Evolutionary conservation across 1,140 invertebrate genomes (phyloP).

Genomic region (Drosophila malerkotliana): DNA sequence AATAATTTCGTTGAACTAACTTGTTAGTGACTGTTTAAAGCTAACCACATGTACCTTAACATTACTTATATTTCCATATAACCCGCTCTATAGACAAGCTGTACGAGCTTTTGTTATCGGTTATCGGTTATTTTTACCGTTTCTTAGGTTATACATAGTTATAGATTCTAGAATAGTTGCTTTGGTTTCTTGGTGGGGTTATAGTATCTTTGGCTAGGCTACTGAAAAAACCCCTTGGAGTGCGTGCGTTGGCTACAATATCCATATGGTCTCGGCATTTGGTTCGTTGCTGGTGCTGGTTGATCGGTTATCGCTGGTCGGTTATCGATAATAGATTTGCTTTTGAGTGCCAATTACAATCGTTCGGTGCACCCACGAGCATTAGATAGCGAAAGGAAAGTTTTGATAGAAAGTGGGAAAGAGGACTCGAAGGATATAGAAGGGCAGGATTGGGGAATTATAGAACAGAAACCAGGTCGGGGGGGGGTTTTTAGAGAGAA

Average conservation of each 20-base stretch:
- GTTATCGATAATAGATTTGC: constrained; percentile 10
- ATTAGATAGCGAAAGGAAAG: constrained; percentile 11
- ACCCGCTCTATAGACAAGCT: neutral
- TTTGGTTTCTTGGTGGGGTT: constrained; percentile 11
- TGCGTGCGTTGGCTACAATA: constrained; percentile 18
- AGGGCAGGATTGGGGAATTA: neutral
- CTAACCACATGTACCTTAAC: constrained; percentile 28
- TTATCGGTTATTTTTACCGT: constrained; percentile 4
- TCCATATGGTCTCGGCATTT: neutral
- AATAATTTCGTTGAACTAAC: constrained; percentile 36
- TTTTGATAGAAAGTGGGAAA: neutral
- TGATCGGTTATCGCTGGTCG: constrained; percentile 21
- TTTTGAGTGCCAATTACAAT: constrained; percentile 32
- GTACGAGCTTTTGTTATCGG: constrained; percentile 1
- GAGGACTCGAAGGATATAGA: neutral
- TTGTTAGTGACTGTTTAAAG: constrained; percentile 26
- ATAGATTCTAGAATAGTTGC: constrained; percentile 5
- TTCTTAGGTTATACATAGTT: constrained; percentile 7
- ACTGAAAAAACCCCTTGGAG: constrained; percentile 16
- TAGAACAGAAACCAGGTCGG: constrained; percentile 17
- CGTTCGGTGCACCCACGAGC: constrained; percentile 38
- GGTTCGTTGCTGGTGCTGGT: constrained; percentile 3
- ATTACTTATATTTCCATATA: neutral
- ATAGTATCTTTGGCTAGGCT: constrained; percentile 12
- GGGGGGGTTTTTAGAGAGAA: neutral